Percentiles rank a stretch among this genome's conserved stretches.
Evolutionary conservation across 2,888 invertebrate genomes (phyloP).

Genomic region (Ennomos erosarius): DNA sequence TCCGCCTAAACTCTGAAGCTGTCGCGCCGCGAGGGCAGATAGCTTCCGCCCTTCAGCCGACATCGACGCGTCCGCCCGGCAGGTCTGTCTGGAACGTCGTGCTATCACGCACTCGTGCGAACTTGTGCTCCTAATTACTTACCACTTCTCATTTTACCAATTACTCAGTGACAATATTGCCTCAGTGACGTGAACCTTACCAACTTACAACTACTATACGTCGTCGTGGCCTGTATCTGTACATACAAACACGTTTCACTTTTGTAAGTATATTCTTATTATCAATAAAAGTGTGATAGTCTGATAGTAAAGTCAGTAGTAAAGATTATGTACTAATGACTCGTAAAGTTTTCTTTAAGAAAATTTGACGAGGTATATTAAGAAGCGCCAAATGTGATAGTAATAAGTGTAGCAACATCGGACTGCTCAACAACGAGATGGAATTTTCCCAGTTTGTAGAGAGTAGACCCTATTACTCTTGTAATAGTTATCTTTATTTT

Average conservation of each 20-base stretch:
- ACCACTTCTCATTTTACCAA: constrained; percentile 46
- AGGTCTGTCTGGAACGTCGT: constrained; percentile 27
- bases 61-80: constrained; percentile 53
- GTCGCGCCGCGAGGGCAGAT: constrained; percentile 47
- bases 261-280: constrained; percentile 19
- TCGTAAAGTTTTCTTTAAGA: no score
- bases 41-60: constrained; percentile 56
- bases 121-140: constrained; percentile 52
- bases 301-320: constrained; percentile 57
- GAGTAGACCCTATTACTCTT: no score
- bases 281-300: constrained; percentile 54
- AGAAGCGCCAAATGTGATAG: background rate
- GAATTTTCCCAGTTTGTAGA: no score
- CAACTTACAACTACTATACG: constrained; percentile 28
- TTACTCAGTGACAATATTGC: constrained; percentile 46
- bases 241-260: constrained; percentile 42
- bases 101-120: constrained; percentile 43
- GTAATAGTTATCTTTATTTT: no score
- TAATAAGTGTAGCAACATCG: background rate
- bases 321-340: constrained; percentile 50
- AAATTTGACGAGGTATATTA: no score
- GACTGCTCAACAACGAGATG: background rate
- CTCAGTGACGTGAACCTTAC: constrained; percentile 46
- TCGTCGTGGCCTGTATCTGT: constrained; percentile 58
- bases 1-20: constrained; percentile 14